Conservation (phyloP, 1,140 invertebrate species). For the Trichonephila clavipes region DNA sequence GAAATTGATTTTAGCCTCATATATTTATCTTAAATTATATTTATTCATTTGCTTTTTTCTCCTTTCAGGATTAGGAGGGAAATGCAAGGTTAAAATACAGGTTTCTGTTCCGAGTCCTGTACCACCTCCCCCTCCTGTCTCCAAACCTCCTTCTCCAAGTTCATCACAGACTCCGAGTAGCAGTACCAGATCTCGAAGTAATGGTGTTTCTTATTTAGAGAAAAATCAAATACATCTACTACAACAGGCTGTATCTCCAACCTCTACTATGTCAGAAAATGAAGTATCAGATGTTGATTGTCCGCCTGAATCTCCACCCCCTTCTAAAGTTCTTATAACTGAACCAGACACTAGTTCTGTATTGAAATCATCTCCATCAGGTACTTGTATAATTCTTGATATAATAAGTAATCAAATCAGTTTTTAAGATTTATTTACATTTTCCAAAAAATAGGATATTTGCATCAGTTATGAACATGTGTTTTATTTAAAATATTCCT, state of each 20-base stretch:
- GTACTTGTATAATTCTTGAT: conserved; percentile 73
- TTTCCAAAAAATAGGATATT: neutral
- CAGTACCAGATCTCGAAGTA: conserved; percentile 60
- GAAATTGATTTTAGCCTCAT: too few species aligned
- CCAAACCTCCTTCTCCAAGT: conserved; percentile 71
- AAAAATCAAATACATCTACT: neutral
- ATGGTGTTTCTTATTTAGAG: neutral
- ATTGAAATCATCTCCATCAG: conserved; percentile 79
- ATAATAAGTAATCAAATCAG: neutral
- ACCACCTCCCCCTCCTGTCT: conserved; percentile 49
- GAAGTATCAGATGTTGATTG: conserved; percentile 21
- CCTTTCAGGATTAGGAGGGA: conserved; percentile 34
- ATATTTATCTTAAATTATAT: neutral
- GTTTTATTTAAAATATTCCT: too few species aligned
- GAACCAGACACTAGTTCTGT: conserved; percentile 83
- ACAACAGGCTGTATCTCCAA: neutral
- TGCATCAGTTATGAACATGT: neutral
- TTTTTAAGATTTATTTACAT: neutral
- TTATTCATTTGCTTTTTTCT: neutral
- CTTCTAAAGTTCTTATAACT: conserved; percentile 80
- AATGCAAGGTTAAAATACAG: conserved; percentile 64
- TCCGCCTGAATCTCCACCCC: conserved; percentile 60
- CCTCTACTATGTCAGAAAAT: conserved; percentile 52
- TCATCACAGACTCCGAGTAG: conserved; percentile 68
- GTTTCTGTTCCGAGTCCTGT: conserved; percentile 1